These are phyloP conservation scores for Addax nasomaculatus DNA, from an alignment of 2,113 vertebrate genomes.

Conservation along the genomic window DNA sequence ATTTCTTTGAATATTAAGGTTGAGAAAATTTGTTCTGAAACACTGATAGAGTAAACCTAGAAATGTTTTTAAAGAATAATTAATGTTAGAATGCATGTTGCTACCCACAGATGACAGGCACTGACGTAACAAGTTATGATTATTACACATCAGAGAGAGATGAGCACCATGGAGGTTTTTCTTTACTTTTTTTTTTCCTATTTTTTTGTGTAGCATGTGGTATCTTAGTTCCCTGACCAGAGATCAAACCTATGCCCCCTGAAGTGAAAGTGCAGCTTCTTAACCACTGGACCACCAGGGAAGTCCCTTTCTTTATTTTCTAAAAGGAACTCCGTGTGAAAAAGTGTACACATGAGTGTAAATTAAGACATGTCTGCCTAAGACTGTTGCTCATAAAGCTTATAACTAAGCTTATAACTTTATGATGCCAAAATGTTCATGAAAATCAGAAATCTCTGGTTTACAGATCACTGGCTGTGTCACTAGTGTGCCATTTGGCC, in stretches of 20 bases:
- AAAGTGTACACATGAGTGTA: neutral
- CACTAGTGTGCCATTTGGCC: neutral
- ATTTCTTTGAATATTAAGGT: neutral
- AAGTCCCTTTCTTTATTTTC: neutral
- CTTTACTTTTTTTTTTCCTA: neutral
- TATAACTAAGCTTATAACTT: neutral
- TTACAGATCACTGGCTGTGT: neutral
- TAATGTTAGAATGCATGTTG: neutral
- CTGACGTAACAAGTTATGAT: neutral
- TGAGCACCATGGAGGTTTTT: neutral
- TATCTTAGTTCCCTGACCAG: neutral
- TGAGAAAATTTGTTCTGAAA: conserved; percentile 26
- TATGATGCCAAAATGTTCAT: neutral
- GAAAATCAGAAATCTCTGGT: neutral
- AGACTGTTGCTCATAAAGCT: neutral
- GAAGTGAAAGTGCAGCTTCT: neutral
- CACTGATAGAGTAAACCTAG: neutral
- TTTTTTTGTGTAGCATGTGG: neutral
- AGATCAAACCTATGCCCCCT: neutral
- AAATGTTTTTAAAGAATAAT: neutral
- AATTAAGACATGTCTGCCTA: neutral
- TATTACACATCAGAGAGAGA: neutral
- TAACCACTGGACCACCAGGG: neutral
- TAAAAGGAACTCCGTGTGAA: neutral
- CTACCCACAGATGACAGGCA: neutral